A percentile compares a stretch with the other conserved stretches of the same genome.
Evolutionary conservation across 2,888 invertebrate species (phyloP).

Genomic region (Phortica magna): DNA sequence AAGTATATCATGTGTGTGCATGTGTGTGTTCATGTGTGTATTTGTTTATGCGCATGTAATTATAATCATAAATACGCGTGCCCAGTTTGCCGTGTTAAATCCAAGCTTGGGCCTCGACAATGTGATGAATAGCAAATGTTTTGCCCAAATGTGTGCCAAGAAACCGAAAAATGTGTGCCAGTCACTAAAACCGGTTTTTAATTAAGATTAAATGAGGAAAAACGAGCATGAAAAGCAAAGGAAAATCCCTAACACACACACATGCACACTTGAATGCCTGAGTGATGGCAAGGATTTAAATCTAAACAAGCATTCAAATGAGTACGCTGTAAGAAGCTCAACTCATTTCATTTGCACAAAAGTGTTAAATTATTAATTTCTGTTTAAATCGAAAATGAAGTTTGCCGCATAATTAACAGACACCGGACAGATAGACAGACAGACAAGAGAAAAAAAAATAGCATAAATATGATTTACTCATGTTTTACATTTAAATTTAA

Average conservation of each 20-base stretch:
- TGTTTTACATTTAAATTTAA: constrained; percentile 65
- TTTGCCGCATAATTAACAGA: constrained; percentile 14
- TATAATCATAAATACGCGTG: constrained; percentile 69
- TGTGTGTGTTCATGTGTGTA: constrained; percentile 29
- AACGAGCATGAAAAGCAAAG: constrained; percentile 5
- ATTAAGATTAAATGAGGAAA: constrained; percentile 74
- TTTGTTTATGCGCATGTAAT: constrained; percentile 50
- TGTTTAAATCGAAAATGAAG: constrained; percentile 62
- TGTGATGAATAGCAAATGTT: constrained; percentile 10
- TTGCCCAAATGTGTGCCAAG: constrained; percentile 29
- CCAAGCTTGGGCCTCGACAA: neutral
- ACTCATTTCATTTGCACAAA: constrained; percentile 69
- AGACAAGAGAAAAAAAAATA: neutral
- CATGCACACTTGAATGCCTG: constrained; percentile 9
- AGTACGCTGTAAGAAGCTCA: constrained; percentile 8
- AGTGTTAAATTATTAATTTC: constrained; percentile 74
- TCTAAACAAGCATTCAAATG: constrained; percentile 14
- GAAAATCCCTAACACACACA: constrained; percentile 12
- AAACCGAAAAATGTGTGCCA: constrained; percentile 9
- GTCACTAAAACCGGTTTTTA: constrained; percentile 72
- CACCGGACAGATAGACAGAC: neutral
- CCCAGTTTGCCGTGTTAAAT: constrained; percentile 54
- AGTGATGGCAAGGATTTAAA: constrained; percentile 5
- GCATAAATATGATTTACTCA: neutral
- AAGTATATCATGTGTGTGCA: neutral